Base-by-base conservation (phyloP, 2,888 invertebrate species). In the Aspidiotus destructor region DNA sequence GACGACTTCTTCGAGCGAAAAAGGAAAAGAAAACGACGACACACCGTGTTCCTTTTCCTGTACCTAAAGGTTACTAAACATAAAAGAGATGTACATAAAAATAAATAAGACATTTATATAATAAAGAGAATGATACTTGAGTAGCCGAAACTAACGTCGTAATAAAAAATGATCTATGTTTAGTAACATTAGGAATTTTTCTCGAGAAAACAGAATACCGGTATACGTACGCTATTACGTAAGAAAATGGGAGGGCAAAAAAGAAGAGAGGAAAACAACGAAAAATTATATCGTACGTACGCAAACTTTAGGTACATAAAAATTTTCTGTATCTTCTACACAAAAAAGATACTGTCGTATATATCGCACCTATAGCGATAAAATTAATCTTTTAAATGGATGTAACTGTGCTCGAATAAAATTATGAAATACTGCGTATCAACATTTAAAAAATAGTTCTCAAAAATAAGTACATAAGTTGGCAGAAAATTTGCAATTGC, bases 361-460 rank as follows among this genome's bases (percentile, higher is more conserved):
- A n/a, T 48, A 48, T 48, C 48, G 48, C 48, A 48, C 48, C 48
- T 48, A 28, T 28, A 13, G 6, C 48, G 48, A 48, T 48, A 48
- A 48, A 48, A 48, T 48, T 11, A 48, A 48, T 48, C 48, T 48
- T 48, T n/a, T 48, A 48, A 48, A 48, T 48, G 48, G 48, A n/a
- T 28, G 28, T 28, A 28, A 28, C 28, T 28, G 28, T 5, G 28
- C 28, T 28, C 28, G n/a, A 48, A 11, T 48, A 13, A 44, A 48
- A 48, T 48, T 48, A 48, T 48, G n/a, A 48, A 48, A 48, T 48
- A 48, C 48, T 28, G 28, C 28, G 28, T 28, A 28, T 28, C 28
- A 28, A 28, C 28, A 28, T 28, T 28, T 28, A 3, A 5, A 28
- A 28, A 28, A 28, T 28, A 28, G 28, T 28, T 28, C 28, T 28